Conservation (phyloP, 2,888 invertebrate species). For the Dynastes grantii region DNA sequence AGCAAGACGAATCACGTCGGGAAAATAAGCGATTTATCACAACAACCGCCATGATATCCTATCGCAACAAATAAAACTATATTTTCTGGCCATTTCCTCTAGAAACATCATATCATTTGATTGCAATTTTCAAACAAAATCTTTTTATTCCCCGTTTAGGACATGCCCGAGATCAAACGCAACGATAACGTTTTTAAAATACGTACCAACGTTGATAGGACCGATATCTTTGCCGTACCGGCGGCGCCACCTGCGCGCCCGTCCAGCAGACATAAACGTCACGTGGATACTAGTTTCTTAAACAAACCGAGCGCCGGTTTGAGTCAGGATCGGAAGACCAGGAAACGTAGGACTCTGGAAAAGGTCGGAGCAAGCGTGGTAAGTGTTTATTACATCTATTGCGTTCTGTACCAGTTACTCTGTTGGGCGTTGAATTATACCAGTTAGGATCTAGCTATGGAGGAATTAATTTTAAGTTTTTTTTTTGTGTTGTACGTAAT, state of each 20-base stretch:
- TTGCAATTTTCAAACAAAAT: no score
- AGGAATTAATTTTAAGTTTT: no score
- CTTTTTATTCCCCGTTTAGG: conserved; percentile 62
- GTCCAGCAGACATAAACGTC: conserved; percentile 65
- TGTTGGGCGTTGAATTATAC: conserved; percentile 48
- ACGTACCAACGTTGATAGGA: conserved; percentile 26
- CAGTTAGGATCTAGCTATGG: neutral
- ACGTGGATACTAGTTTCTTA: conserved; percentile 60
- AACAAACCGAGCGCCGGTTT: conserved; percentile 12
- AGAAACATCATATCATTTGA: no score
- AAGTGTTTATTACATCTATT: conserved; percentile 68
- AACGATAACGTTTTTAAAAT: conserved; percentile 56
- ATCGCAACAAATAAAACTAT: no score
- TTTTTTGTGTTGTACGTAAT: no score
- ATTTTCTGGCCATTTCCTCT: no score
- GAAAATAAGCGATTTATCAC: no score
- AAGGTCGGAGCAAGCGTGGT: conserved; percentile 77
- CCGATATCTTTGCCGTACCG: conserved; percentile 21
- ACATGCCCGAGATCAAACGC: conserved; percentile 67
- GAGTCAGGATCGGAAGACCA: conserved; percentile 64
- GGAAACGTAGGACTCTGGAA: conserved; percentile 77
- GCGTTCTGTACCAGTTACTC: conserved; percentile 42
- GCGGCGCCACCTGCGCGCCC: conserved; percentile 46
- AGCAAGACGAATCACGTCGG: no score
- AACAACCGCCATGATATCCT: no score